Evolutionary conservation across 2,888 invertebrate genomes (phyloP), one percentile per base, ranked within the genome.

Genomic region (Drosophila neotestacea): DNA sequence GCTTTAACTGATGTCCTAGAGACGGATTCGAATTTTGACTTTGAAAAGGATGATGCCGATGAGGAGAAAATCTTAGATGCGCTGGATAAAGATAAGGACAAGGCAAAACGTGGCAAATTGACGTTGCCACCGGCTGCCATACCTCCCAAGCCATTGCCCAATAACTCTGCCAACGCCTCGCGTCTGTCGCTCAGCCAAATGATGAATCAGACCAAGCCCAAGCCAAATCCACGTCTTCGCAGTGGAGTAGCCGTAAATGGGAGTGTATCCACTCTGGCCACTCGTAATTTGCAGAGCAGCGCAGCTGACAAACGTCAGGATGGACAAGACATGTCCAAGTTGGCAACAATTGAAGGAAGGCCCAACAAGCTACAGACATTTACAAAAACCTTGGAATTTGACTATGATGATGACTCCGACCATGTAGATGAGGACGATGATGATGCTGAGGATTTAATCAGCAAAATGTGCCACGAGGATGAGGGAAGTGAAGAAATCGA

Each of bases 1-100:
- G 87, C 79, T 0, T 27, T 85, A 5, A 86, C 86, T 2, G 87
- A 85, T 63, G 88, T 81, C 0, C 48, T 73, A 58, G 87, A 78
- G 11, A 63, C 74, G 0, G 83, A 79, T 44, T 75, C 88, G 0
- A 72, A 75, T 6, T 84, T 71, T 16, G 73, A 76, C 28, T 80
- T 77, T 11, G 79, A 75, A 0, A 75, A 70, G 32, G 84, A 81
- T 4, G 81, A 81, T 7, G 51, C 0, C 13, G 69, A 78, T 28
- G 83, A 76, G 41, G 76, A 73, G 4, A 79, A 87, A 39, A 70
- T 50, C 42, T 28, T 22, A 4, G 65, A 44, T n/a, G 39, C 36
- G 1, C 30, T 46, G 22, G 46, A 75, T 1, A 51, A 55, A 10
- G 51, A 51, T 41, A 28, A 7, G 9, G 66, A 65, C 0, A 68